Evolutionary conservation across 2,797 vertebrate genomes (phyloP).

Genomic region (Balearica regulorum): DNA sequence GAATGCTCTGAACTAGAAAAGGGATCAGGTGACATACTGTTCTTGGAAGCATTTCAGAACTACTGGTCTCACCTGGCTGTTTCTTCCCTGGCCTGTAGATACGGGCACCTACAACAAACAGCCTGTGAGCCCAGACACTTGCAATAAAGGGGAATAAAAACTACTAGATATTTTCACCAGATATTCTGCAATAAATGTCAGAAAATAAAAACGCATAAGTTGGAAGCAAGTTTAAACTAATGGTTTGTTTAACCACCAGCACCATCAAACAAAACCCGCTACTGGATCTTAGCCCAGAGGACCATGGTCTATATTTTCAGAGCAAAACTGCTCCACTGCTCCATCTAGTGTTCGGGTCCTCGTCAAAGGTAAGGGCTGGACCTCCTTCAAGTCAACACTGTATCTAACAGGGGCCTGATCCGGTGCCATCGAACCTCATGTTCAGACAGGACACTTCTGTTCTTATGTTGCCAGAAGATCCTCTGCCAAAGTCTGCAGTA

Average conservation of each 20-base stretch:
- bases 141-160: not conserved
- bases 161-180: not conserved
- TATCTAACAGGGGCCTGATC: not conserved
- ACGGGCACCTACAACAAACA: not conserved
- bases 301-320: not conserved
- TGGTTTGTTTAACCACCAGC: not conserved
- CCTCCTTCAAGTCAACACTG: not conserved
- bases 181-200: not conserved
- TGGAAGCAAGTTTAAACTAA: not conserved
- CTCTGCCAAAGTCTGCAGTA: not conserved
- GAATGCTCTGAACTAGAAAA: not conserved
- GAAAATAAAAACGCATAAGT: not conserved
- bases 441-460: not conserved
- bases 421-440: not conserved
- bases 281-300: not conserved
- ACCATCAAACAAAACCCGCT: fast-evolving
- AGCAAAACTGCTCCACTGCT: not conserved
- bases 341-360: not conserved
- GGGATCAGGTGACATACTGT: not conserved
- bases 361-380: not conserved
- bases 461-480: not conserved
- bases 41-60: not conserved
- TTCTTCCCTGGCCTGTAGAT: not conserved
- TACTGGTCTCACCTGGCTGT: not conserved
- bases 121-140: not conserved